These are phyloP conservation scores for Drosophila paranaensis DNA, from an alignment of 2,888 invertebrate genomes.

Conservation along the genomic window DNA sequence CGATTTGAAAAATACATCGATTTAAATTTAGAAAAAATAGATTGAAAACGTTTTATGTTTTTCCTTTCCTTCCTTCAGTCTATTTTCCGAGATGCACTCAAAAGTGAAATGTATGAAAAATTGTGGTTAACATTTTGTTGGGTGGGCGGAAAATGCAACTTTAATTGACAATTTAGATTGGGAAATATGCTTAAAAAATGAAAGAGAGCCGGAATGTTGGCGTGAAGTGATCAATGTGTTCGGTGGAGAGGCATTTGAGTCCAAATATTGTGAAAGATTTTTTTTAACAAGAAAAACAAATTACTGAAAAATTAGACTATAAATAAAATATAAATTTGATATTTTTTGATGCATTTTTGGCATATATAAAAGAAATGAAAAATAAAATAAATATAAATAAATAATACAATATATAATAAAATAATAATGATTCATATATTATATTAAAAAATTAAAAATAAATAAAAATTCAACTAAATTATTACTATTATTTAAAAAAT, in stretches of 20 bases:
- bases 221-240: conserved; percentile 22
- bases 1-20: conserved; percentile 57
- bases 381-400: no score
- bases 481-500: no score
- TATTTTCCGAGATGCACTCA: conserved; percentile 32
- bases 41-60: conserved; percentile 23
- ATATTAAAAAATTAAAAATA: background rate
- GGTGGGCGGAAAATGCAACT: conserved; percentile 61
- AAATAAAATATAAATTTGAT: background rate
- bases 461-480: no score
- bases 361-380: no score
- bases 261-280: conserved; percentile 7
- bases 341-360: background rate
- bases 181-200: conserved; percentile 31
- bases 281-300: background rate
- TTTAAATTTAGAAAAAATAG: conserved; percentile 55
- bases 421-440: background rate
- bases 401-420: no score
- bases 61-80: background rate
- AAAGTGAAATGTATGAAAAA: conserved; percentile 74
- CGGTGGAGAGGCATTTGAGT: background rate
- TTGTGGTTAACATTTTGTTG: conserved; percentile 38
- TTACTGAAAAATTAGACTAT: background rate
- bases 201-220: background rate
- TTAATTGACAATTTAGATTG: conserved; percentile 70